Evolutionary conservation across 2,888 invertebrate genomes (phyloP).

Genomic region (Caenorhabditis sp.): DNA sequence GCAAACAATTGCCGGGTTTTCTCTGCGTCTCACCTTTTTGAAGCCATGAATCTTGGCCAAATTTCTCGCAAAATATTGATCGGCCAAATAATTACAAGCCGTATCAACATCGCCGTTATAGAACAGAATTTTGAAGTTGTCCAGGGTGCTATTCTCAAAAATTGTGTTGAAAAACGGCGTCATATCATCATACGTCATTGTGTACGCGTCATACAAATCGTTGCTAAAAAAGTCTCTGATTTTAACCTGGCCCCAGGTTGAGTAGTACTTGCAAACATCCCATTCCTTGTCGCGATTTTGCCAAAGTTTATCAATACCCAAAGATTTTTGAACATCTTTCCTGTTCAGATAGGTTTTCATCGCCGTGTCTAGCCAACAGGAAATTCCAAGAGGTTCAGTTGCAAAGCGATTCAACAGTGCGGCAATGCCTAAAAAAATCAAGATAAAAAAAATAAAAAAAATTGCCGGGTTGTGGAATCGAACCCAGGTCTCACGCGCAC

Average conservation of each 20-base stretch:
- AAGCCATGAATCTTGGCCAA: slow-evolving; percentile 18
- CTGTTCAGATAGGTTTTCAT: slow-evolving; percentile 15
- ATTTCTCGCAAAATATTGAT: slow-evolving; percentile 25
- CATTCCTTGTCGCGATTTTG: slow-evolving; percentile 21
- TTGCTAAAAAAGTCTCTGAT: slow-evolving; percentile 16
- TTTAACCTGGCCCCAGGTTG: background rate
- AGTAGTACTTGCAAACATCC: slow-evolving; percentile 44
- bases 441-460: slow-evolving; percentile 19
- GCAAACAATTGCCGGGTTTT: no score
- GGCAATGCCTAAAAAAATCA: background rate
- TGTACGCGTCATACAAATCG: slow-evolving; percentile 41
- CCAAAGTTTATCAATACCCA: slow-evolving; percentile 39
- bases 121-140: slow-evolving; percentile 37
- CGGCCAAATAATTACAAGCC: slow-evolving; percentile 42
- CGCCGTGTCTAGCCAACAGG: slow-evolving; percentile 14
- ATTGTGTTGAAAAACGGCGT: slow-evolving; percentile 40
- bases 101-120: slow-evolving; percentile 53
- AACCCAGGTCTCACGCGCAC: no score
- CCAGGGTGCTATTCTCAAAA: slow-evolving; percentile 34
- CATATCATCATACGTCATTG: slow-evolving; percentile 41
- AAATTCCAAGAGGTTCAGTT: background rate
- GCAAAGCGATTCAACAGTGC: background rate
- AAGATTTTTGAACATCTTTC: slow-evolving; percentile 23
- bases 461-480: no score
- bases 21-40: slow-evolving; percentile 17